Conservation (phyloP, 2,888 invertebrate species). For the Troilus luridus region DNA sequence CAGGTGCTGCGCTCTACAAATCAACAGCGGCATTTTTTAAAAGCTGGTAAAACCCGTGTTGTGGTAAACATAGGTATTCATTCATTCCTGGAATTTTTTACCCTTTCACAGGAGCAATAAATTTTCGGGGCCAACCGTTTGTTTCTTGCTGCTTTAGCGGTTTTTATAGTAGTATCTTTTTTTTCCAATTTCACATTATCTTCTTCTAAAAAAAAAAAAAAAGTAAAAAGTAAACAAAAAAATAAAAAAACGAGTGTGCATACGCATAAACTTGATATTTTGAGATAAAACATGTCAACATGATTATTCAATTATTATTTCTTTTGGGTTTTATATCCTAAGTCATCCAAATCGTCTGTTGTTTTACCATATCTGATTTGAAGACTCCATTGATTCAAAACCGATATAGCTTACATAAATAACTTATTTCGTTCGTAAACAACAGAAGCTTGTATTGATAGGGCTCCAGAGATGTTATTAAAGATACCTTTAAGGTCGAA, state of each 20-base stretch:
- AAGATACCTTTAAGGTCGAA: no score
- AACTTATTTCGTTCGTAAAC: no score
- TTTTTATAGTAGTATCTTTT: background rate
- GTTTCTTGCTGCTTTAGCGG: conserved; percentile 34
- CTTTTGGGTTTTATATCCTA: background rate
- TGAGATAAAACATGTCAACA: background rate
- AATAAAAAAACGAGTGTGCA: no score
- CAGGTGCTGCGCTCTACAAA: conserved; percentile 45
- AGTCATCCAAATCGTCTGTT: background rate
- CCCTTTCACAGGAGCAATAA: conserved; percentile 11
- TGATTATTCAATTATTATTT: background rate
- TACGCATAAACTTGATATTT: background rate
- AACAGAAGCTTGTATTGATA: no score
- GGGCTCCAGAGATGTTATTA: no score
- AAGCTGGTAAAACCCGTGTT: conserved; percentile 32
- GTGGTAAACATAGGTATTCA: conserved; percentile 36
- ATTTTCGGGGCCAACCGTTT: background rate
- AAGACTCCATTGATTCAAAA: no score
- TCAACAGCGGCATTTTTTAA: conserved; percentile 41
- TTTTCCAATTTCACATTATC: background rate
- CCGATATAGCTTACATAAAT: no score
- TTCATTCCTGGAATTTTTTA: conserved; percentile 44
- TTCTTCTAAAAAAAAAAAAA: background rate
- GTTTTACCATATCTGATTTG: background rate
- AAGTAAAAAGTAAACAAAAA: background rate